phyloP scores from a whole-genome alignment of 1,140 invertebrate species.

The Apis dorsata region DNA sequence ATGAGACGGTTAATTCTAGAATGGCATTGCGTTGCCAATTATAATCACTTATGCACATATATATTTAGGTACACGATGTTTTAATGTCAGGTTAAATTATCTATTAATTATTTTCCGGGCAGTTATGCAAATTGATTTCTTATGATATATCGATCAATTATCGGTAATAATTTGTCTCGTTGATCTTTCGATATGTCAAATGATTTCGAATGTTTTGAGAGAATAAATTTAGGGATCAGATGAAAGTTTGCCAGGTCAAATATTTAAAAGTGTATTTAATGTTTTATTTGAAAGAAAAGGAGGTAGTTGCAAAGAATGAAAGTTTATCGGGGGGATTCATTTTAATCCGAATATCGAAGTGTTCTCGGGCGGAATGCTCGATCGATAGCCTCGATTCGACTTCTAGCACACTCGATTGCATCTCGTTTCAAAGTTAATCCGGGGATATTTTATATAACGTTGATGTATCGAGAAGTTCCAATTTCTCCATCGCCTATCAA shows the following conservation, averaged over 20 bases:
- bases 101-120: too few species aligned
- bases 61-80: too few species aligned
- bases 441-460: neutral
- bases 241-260: neutral
- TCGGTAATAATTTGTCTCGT: too few species aligned
- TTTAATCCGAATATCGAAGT: slow-evolving; percentile 21
- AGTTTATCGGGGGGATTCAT: slow-evolving; percentile 7
- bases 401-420: slow-evolving; percentile 17
- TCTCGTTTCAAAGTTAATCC: slow-evolving; percentile 28
- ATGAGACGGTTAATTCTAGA: too few species aligned
- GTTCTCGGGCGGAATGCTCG: slow-evolving; percentile 2
- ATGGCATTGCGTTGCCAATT: too few species aligned
- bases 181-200: too few species aligned
- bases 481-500: neutral
- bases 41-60: too few species aligned
- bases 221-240: neutral
- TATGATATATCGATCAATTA: too few species aligned
- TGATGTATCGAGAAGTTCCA: neutral
- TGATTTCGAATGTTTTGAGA: too few species aligned
- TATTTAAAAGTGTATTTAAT: neutral
- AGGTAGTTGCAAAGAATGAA: neutral
- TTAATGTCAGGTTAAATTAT: too few species aligned
- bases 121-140: too few species aligned
- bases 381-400: slow-evolving; percentile 11
- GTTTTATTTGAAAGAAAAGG: neutral